Percentiles rank a stretch among this genome's conserved stretches.
phyloP scores from a whole-genome alignment of 2,797 vertebrate species.

The Botia kubotai region DNA sequence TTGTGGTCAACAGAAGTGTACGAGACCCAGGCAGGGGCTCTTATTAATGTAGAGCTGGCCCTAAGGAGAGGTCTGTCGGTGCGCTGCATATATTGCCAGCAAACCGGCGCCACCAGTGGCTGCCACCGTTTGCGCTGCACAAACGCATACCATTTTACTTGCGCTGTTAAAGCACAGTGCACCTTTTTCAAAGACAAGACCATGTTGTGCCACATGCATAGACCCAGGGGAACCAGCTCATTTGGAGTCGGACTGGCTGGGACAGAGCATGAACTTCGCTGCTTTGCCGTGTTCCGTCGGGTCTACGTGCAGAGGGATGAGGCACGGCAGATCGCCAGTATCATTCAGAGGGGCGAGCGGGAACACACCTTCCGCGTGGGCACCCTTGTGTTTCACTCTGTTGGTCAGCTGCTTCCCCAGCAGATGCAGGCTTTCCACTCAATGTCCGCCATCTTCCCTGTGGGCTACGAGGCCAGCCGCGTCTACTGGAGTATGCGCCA shows the following conservation, averaged over 20 bases:
- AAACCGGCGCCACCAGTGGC: conserved; percentile 90
- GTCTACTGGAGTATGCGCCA: conserved; percentile 96
- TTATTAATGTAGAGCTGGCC: conserved; percentile 95
- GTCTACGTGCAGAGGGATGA: conserved; percentile 95
- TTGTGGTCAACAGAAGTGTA: conserved; percentile 99
- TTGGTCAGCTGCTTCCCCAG: conserved; percentile 92
- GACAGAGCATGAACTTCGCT: conserved; percentile 87
- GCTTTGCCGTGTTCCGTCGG: conserved; percentile 92
- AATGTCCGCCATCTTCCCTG: conserved; percentile 86
- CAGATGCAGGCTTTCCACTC: conserved; percentile 93
- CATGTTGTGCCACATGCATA: conserved; percentile 95
- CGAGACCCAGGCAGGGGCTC: conserved; percentile 96
- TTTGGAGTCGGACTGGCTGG: neutral
- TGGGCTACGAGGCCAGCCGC: conserved; percentile 92
- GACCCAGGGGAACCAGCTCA: conserved; percentile 77
- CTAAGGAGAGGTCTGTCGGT: conserved; percentile 88
- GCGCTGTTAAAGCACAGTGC: conserved; percentile 93
- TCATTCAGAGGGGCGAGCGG: conserved; percentile 90
- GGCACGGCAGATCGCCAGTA: conserved; percentile 90
- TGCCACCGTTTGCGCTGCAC: conserved; percentile 91
- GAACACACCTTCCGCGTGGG: conserved; percentile 95
- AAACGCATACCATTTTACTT: conserved; percentile 98
- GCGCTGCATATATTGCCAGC: conserved; percentile 91
- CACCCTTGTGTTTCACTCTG: conserved; percentile 88
- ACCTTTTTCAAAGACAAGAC: conserved; percentile 99